These are phyloP conservation scores for Cettia cetti DNA, from an alignment of 2,113 vertebrate species.

Conservation along the genomic window DNA sequence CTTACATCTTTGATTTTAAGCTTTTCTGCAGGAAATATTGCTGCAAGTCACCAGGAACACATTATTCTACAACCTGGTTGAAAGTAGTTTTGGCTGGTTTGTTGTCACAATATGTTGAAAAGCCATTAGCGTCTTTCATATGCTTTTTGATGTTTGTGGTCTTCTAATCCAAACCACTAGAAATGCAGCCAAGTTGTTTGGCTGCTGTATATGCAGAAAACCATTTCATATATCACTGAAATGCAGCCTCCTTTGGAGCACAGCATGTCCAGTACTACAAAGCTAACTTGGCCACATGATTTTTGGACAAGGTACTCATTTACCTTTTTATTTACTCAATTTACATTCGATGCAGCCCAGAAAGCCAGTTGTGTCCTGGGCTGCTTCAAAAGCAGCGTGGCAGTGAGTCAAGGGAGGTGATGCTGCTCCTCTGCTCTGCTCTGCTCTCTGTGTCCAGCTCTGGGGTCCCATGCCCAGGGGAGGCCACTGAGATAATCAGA, in stretches of 20 bases:
- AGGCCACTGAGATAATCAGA: neutral
- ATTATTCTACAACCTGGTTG: neutral
- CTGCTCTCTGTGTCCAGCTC: neutral
- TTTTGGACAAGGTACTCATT: neutral
- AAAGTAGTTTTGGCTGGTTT: conserved; percentile 24
- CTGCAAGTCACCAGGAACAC: neutral
- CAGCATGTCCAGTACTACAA: neutral
- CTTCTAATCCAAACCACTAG: neutral
- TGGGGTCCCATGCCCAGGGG: neutral
- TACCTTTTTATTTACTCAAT: neutral
- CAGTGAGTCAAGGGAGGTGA: neutral
- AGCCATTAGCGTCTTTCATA: neutral
- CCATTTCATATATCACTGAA: neutral
- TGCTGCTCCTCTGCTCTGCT: neutral
- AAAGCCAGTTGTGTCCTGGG: neutral
- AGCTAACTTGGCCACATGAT: neutral
- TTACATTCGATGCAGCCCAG: neutral
- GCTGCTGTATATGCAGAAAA: neutral
- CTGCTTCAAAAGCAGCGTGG: neutral
- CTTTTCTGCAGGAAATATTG: neutral
- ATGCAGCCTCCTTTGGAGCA: neutral
- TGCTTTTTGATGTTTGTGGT: conserved; percentile 8
- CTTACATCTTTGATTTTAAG: neutral
- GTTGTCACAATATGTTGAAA: conserved; percentile 23
- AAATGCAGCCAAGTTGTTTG: conserved; percentile 11